Percentiles rank a stretch among this genome's conserved stretches.
Evolutionary conservation across 2,888 invertebrate species (phyloP).

Genomic region (Lissonota sp.): DNA sequence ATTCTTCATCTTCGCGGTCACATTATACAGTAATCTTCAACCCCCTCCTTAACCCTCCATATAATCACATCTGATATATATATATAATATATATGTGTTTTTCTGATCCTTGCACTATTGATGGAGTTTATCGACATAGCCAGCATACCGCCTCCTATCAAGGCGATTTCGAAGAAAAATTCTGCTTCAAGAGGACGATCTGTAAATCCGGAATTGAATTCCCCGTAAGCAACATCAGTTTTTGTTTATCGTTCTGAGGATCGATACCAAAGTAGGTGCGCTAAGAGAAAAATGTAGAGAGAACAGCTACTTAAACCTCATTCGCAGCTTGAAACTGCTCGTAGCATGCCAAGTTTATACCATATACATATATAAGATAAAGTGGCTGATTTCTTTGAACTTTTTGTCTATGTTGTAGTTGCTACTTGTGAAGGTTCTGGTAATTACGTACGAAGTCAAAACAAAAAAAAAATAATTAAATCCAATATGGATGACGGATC

Average conservation of each 20-base stretch:
- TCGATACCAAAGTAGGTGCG: conserved; percentile 47
- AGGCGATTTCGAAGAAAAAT: conserved; percentile 30
- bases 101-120: no score
- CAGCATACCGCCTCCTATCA: background rate
- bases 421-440: no score
- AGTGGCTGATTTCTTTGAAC: no score
- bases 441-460: no score
- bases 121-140: no score
- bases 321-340: conserved; percentile 12
- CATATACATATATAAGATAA: background rate
- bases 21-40: background rate
- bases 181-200: conserved; percentile 22
- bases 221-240: conserved; percentile 58
- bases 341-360: conserved; percentile 5
- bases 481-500: no score
- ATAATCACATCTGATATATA: no score
- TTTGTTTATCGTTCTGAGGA: conserved; percentile 64
- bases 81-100: no score
- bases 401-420: no score
- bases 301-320: conserved; percentile 8
- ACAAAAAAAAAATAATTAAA: no score
- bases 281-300: background rate
- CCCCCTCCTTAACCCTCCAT: background rate
- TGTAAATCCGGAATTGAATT: conserved; percentile 65
- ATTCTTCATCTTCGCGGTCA: background rate